Percentiles rank a stretch among this genome's conserved stretches.
These are phyloP conservation scores for Taphrorychus bicolor DNA, from an alignment of 2,888 invertebrate species.

Conservation along the genomic window DNA sequence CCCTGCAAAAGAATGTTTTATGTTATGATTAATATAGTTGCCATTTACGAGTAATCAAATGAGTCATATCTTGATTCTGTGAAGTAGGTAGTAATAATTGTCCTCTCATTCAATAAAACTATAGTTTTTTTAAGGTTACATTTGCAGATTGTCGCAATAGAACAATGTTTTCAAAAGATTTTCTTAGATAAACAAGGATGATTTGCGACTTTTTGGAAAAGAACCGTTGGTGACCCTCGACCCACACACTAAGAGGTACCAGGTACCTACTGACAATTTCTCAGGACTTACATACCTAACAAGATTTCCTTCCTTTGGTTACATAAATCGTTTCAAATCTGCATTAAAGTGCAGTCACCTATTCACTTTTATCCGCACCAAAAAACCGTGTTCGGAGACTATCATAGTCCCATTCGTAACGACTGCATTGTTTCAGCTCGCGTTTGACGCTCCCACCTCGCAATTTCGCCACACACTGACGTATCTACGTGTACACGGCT, in stretches of 20 bases:
- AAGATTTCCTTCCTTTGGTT: neutral
- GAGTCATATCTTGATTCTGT: neutral
- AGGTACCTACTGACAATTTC: too few relatives aligned
- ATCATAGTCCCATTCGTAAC: constrained; percentile 12
- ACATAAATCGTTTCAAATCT: too few relatives aligned
- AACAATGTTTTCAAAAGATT: too few relatives aligned
- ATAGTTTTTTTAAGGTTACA: too few relatives aligned
- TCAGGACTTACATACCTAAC: too few relatives aligned
- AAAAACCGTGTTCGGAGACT: neutral
- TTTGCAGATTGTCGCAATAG: too few relatives aligned
- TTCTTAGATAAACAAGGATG: too few relatives aligned
- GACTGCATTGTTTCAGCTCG: constrained; percentile 30
- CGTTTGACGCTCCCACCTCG: constrained; percentile 27
- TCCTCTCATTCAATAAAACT: too few relatives aligned
- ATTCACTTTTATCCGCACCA: neutral
- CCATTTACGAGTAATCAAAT: neutral
- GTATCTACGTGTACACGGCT: constrained; percentile 17
- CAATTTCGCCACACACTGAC: constrained; percentile 28
- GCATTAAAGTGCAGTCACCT: too few relatives aligned
- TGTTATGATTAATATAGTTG: neutral
- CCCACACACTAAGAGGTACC: too few relatives aligned
- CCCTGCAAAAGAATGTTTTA: neutral
- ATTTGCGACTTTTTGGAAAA: too few relatives aligned
- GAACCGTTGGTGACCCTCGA: too few relatives aligned
- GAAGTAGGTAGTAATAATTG: neutral